Evolutionary conservation across 2,888 invertebrate genomes (phyloP).

Genomic region (Tipula confusa): DNA sequence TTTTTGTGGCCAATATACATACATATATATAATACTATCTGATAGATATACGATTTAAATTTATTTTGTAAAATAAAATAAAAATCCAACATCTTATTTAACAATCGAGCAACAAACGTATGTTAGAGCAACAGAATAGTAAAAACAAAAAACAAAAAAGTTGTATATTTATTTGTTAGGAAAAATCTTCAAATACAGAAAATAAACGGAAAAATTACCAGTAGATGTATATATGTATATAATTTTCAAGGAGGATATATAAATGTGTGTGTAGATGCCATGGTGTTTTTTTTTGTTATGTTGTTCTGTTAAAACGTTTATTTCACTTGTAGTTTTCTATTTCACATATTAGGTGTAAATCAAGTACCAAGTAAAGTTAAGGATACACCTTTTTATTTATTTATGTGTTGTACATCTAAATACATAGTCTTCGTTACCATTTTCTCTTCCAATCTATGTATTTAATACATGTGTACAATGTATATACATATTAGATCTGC

Average conservation of each 20-base stretch:
- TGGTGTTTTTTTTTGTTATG: not conserved
- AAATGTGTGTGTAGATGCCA: not conserved
- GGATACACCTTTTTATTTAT: constrained; percentile 27
- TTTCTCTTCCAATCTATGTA: constrained; percentile 25
- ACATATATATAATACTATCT: not conserved
- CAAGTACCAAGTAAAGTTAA: constrained; percentile 34
- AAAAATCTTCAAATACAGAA: not conserved
- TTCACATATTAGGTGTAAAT: constrained; percentile 35
- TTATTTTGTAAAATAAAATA: not conserved
- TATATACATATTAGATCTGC: not conserved
- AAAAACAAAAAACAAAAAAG: not conserved
- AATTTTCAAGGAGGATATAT: not conserved
- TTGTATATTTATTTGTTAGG: constrained; percentile 3
- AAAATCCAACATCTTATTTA: not conserved
- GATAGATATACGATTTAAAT: not conserved
- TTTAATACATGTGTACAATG: not conserved
- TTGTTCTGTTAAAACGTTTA: constrained; percentile 28
- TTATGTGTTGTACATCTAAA: not conserved
- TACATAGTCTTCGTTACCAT: not conserved
- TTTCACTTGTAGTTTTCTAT: constrained; percentile 28
- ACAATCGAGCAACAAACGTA: not conserved
- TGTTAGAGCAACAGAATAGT: not conserved
- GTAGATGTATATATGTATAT: not conserved
- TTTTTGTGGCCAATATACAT: not conserved
- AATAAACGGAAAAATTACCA: not conserved